Evolutionary conservation across 2,113 vertebrate genomes (phyloP), one percentile per base, ranked within the genome.

Genomic region (Tympanuchus pallidicinctus): DNA sequence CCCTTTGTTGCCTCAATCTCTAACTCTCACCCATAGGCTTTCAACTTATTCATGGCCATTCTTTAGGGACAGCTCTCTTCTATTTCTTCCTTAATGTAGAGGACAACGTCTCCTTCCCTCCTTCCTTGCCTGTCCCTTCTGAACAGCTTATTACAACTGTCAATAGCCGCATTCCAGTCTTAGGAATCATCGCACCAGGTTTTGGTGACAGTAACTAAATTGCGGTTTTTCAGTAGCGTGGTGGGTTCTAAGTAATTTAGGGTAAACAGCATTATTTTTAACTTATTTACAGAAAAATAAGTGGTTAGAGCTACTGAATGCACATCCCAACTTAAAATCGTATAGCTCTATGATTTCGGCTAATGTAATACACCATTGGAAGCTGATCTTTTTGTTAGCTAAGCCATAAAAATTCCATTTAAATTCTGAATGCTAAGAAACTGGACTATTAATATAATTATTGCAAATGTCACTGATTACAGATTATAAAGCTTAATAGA

Each of bases 381-480:
- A 86, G 52, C 56, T 77, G 94, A 96, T 96, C 92, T 74, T 76
- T 95, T 89, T 67, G 87, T 73, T 90, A 88, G 93, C 88, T 91
- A 95, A 89, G 45, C 56, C 76, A 84, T 96, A 94, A 97, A 97
- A 96, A 50, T 57, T 85, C 73, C 36, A 88, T 91, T 97, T 95
- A 94, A 92, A 96, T 88, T 54, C 88, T 50, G 66, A 94, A 82
- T 90, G 82, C 86, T 82, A 90, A 94, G 81, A 95, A 94, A 90
- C 76, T 18, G 48, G 59, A 74, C 48, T 92, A 94, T 97, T 96
- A 96, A 96, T 97, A 96, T 90, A 73, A 97, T 96, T 93, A 96
- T 95, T 89, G 93, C 56, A 96, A 97, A 97, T 96, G 95, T 95
- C 96, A 96, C 93, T 90, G 88, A 94, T 97, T 96, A 94, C 86